Evolutionary conservation across 2,888 invertebrate genomes (phyloP).

Genomic region (Siphlonurus alternatus): DNA sequence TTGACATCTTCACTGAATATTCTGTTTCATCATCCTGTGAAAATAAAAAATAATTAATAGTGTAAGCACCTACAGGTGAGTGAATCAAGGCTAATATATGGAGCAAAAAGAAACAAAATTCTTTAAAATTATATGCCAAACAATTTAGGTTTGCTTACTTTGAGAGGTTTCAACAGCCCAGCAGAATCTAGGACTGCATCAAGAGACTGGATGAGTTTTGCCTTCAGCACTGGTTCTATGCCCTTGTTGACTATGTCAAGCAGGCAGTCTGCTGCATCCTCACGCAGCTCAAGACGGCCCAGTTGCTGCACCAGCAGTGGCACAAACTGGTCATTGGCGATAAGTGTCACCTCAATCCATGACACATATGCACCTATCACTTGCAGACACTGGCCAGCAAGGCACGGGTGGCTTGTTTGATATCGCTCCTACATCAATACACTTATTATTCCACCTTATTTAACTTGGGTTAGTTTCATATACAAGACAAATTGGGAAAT

Average conservation of each 20-base stretch:
- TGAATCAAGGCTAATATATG: too few relatives aligned
- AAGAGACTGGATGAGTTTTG: constrained; percentile 31
- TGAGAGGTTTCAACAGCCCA: constrained; percentile 24
- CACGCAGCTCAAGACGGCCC: constrained; percentile 21
- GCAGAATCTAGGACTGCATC: constrained; percentile 25
- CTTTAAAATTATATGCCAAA: neutral
- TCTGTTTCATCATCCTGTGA: constrained; percentile 31
- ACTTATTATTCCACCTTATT: too few relatives aligned
- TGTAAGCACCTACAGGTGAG: too few relatives aligned
- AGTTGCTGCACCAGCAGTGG: constrained; percentile 29
- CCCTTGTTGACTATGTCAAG: constrained; percentile 35
- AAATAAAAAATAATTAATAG: constrained; percentile 10
- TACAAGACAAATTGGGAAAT: too few relatives aligned
- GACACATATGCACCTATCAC: constrained; percentile 35
- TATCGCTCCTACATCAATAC: constrained; percentile 27
- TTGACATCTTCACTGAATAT: constrained; percentile 30
- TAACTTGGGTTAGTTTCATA: too few relatives aligned
- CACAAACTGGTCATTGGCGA: constrained; percentile 36
- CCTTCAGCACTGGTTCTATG: constrained; percentile 36
- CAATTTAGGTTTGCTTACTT: constrained; percentile 18
- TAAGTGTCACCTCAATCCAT: constrained; percentile 38
- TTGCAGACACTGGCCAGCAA: constrained; percentile 28
- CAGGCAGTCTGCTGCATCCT: constrained; percentile 34
- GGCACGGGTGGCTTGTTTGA: constrained; percentile 21
- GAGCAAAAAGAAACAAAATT: neutral